Evolutionary conservation across 2,797 vertebrate genomes (phyloP).

Genomic region (Myotis planiceps): DNA sequence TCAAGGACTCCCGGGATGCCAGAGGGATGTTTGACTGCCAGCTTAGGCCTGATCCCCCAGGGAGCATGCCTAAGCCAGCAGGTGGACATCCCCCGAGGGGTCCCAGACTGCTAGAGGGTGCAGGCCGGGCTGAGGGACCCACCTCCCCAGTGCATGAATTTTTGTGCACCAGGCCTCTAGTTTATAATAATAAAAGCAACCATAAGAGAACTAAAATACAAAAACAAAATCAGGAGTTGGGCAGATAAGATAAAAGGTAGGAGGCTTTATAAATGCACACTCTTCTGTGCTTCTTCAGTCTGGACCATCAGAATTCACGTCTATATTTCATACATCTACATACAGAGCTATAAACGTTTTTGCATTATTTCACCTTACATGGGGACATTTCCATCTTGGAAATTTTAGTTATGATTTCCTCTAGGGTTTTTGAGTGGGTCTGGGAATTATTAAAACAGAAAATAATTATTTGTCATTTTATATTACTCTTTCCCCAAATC

Average conservation of each 20-base stretch:
- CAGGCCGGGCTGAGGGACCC: no score
- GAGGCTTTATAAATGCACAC: accelerated
- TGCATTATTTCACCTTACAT: neutral
- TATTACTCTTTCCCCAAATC: neutral
- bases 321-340: neutral
- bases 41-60: no score
- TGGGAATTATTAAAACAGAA: neutral
- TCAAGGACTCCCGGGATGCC: no score
- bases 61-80: no score
- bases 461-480: neutral
- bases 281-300: neutral
- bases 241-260: neutral
- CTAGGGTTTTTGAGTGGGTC: neutral
- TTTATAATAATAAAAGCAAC: neutral
- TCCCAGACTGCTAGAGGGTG: no score
- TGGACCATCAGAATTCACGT: neutral
- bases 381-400: neutral
- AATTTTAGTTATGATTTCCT: neutral
- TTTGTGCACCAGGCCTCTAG: no score
- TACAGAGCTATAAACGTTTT: neutral
- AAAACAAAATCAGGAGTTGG: neutral
- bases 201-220: neutral
- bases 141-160: no score
- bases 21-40: no score
- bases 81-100: no score